Evolutionary conservation across 2,113 vertebrate genomes (phyloP).

Genomic region (Spea multiplicata): DNA sequence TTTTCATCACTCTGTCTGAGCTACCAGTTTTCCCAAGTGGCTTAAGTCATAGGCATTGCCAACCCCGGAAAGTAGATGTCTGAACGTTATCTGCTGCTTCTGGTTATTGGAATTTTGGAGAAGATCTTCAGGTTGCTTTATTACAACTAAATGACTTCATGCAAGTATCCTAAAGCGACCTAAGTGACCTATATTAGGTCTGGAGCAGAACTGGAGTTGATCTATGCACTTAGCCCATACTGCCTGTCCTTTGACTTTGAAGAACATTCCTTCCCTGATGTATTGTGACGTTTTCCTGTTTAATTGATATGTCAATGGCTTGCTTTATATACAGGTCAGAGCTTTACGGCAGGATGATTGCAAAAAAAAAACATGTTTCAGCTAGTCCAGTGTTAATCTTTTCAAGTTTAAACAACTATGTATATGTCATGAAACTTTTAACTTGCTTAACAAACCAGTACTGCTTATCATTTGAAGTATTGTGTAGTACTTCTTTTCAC

Average conservation of each 20-base stretch:
- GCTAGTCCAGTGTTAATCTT: too few species aligned
- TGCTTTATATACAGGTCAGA: constrained; percentile 3
- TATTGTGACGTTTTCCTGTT: constrained; percentile 10
- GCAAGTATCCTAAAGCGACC: neutral
- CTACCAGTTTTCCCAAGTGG: neutral
- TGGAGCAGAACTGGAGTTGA: constrained; percentile 50
- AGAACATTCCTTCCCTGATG: neutral
- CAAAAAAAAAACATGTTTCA: neutral
- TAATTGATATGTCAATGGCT: neutral
- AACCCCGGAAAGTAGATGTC: neutral
- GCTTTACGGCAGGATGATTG: constrained; percentile 30
- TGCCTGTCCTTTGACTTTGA: constrained; percentile 18
- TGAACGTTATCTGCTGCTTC: constrained; percentile 41
- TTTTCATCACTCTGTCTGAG: neutral
- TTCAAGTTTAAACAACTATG: neutral
- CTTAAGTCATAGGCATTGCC: neutral
- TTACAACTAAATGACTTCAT: constrained; percentile 43
- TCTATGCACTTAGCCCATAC: constrained; percentile 55
- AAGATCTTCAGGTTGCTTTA: constrained; percentile 4
- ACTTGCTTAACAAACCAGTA: neutral
- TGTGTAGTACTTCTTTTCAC: too few species aligned
- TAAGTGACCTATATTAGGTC: constrained; percentile 63
- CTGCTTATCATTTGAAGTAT: too few species aligned
- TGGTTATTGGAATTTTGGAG: constrained; percentile 18
- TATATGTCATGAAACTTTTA: neutral